Percentiles rank a stretch among this genome's conserved stretches.
These are phyloP conservation scores for Malurus splendens DNA, from an alignment of 2,797 vertebrate genomes.

Conservation along the genomic window DNA sequence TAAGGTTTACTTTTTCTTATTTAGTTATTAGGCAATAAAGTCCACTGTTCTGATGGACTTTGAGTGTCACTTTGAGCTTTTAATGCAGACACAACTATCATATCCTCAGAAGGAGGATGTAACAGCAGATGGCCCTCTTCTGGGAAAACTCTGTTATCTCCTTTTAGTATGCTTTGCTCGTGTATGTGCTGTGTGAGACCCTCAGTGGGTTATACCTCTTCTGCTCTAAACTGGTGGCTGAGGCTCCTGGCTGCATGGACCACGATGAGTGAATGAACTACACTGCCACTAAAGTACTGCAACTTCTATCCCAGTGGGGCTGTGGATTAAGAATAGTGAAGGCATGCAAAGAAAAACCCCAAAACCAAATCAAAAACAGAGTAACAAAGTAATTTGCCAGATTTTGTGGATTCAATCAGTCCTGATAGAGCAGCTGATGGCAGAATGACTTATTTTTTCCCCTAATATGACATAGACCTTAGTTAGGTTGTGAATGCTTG, in stretches of 20 bases:
- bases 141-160: background rate
- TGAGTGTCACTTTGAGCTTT: background rate
- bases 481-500: background rate
- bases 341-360: background rate
- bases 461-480: background rate
- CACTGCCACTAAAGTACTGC: background rate
- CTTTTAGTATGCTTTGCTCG: background rate
- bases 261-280: background rate
- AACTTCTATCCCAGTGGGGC: background rate
- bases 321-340: background rate
- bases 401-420: background rate
- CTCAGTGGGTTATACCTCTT: background rate
- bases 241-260: background rate
- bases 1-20: background rate
- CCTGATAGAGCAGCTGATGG: background rate
- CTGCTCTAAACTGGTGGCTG: background rate
- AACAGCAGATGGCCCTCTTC: background rate
- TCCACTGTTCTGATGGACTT: background rate
- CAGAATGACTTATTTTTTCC: background rate
- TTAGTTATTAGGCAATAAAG: background rate
- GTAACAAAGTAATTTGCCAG: background rate
- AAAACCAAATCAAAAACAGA: background rate
- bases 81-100: background rate
- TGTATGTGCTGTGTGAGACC: background rate
- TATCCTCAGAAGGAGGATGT: background rate